These are phyloP conservation scores for Nansenia antarctica DNA, from an alignment of 2,113 vertebrate species.

Conservation along the genomic window DNA sequence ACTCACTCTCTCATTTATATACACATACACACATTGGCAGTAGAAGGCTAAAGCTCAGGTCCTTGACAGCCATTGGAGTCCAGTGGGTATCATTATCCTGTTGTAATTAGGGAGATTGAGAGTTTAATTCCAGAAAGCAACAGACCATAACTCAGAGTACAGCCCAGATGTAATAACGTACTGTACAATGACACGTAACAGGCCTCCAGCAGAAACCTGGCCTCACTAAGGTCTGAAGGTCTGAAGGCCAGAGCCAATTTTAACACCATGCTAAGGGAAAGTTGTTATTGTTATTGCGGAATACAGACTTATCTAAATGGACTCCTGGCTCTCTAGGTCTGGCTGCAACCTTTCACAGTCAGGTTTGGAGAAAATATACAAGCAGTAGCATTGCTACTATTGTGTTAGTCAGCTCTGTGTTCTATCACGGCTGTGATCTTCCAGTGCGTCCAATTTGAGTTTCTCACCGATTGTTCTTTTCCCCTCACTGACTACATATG, in stretches of 20 bases:
- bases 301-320: background rate
- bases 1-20: background rate
- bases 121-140: background rate
- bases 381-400: background rate
- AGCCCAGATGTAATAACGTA: background rate
- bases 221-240: no score
- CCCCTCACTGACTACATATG: no score
- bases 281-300: background rate
- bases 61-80: background rate
- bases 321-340: background rate
- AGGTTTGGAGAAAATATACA: background rate
- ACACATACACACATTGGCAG: background rate
- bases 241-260: background rate
- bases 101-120: background rate
- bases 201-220: background rate
- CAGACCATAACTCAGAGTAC: background rate
- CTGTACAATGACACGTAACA: background rate
- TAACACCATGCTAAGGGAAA: background rate
- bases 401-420: background rate
- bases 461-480: background rate
- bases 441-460: background rate
- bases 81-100: background rate
- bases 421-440: background rate
- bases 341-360: background rate
- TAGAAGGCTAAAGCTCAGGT: background rate